Percentiles rank a stretch among this genome's conserved stretches.
These are phyloP conservation scores for Mormyrus iriodes DNA, from an alignment of 2,113 vertebrate species.

Conservation along the genomic window DNA sequence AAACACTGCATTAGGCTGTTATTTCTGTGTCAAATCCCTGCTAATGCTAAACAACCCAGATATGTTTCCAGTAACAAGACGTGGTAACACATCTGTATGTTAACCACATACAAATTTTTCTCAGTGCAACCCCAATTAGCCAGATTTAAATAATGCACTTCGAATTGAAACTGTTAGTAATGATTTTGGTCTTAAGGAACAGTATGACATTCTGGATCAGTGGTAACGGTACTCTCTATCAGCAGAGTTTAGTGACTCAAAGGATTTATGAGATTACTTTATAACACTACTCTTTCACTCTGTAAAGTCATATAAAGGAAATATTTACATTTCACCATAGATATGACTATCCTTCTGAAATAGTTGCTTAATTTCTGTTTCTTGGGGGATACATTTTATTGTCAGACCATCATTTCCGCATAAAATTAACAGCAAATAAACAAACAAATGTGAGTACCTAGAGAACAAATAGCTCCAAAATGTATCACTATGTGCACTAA, in stretches of 20 bases:
- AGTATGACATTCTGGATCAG: too few relatives aligned
- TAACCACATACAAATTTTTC: background rate
- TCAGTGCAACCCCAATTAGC: background rate
- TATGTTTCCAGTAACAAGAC: background rate
- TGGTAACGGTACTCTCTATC: too few relatives aligned
- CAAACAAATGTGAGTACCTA: too few relatives aligned
- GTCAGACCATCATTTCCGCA: background rate
- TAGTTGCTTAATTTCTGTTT: too few relatives aligned
- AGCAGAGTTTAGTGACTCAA: too few relatives aligned
- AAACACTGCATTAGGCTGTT: background rate
- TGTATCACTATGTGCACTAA: background rate
- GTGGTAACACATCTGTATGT: background rate
- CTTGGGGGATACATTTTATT: background rate
- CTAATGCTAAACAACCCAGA: background rate
- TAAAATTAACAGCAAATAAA: background rate
- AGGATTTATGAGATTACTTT: too few relatives aligned
- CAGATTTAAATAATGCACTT: background rate
- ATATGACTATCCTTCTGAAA: too few relatives aligned
- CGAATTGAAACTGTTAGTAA: too few relatives aligned
- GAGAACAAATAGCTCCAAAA: too few relatives aligned
- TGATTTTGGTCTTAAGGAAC: too few relatives aligned
- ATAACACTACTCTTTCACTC: too few relatives aligned
- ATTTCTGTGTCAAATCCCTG: background rate
- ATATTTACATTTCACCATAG: background rate
- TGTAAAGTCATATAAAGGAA: too few relatives aligned